A percentile compares a stretch with the other conserved stretches of the same genome.
phyloP scores from a whole-genome alignment of 2,888 invertebrate genomes.

The Marasmarcha lunaedactyla region DNA sequence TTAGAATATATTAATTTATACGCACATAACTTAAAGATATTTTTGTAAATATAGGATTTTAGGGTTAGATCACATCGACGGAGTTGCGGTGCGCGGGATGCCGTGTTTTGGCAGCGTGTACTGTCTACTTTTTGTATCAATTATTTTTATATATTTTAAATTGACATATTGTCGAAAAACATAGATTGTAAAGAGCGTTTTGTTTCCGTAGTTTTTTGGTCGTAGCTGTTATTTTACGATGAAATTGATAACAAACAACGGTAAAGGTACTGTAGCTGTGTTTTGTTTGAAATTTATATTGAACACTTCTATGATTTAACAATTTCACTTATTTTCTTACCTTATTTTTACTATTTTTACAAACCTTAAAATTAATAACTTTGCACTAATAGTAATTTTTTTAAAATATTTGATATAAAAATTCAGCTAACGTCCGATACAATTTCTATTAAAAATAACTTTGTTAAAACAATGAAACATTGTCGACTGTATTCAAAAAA shows the following conservation, averaged over 20 bases:
- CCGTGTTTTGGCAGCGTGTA: slow-evolving; percentile 21
- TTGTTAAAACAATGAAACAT: slow-evolving; percentile 19
- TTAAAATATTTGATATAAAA: too few relatives aligned
- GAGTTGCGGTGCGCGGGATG: slow-evolving; percentile 19
- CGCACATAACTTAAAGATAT: slow-evolving; percentile 48
- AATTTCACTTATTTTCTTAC: too few relatives aligned
- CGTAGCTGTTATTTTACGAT: too few relatives aligned
- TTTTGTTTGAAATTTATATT: too few relatives aligned
- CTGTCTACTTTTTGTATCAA: slow-evolving; percentile 38
- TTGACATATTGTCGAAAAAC: slow-evolving; percentile 62
- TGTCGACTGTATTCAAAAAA: slow-evolving; percentile 47
- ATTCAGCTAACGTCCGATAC: too few relatives aligned
- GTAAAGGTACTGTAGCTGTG: too few relatives aligned
- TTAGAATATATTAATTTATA: slow-evolving; percentile 68
- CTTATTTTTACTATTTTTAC: too few relatives aligned
- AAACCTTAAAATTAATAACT: too few relatives aligned
- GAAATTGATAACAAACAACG: too few relatives aligned
- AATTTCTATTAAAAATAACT: slow-evolving; percentile 6
- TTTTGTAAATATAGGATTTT: slow-evolving; percentile 55
- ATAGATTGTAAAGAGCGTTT: slow-evolving; percentile 28
- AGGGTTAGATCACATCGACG: slow-evolving; percentile 17
- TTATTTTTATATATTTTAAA: slow-evolving; percentile 62
- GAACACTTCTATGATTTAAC: too few relatives aligned
- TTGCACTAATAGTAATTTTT: too few relatives aligned
- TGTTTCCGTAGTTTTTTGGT: too few relatives aligned